These are phyloP conservation scores for Protosalanx chinensis DNA, from an alignment of 2,797 vertebrate species.

Conservation along the genomic window DNA sequence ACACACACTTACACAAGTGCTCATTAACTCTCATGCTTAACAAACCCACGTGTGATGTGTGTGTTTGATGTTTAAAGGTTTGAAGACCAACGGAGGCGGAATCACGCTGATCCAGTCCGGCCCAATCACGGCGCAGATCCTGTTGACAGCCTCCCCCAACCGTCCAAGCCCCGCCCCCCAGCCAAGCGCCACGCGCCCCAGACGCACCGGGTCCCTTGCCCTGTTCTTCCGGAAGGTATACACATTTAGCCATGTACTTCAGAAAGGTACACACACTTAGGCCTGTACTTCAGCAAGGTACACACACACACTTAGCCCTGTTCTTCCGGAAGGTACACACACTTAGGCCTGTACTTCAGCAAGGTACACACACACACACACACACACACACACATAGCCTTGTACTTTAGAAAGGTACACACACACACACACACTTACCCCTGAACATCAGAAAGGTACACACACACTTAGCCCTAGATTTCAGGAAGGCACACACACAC, in stretches of 20 bases:
- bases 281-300: conserved; percentile 92
- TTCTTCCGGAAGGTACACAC: conserved; percentile 77
- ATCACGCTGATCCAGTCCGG: conserved; percentile 10
- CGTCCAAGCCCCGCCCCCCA: neutral
- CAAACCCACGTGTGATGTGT: neutral
- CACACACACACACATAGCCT: conserved; percentile 66
- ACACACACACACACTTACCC: conserved; percentile 67
- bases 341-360: conserved; percentile 86
- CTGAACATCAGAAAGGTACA: conserved; percentile 82
- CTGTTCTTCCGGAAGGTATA: conserved; percentile 13
- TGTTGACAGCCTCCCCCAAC: conserved; percentile 8
- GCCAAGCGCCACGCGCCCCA: neutral
- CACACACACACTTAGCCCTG: conserved; percentile 70
- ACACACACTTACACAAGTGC: neutral
- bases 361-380: neutral
- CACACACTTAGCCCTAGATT: conserved; percentile 78
- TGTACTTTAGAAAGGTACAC: conserved; percentile 89
- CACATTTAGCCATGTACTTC: neutral
- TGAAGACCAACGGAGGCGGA: conserved; percentile 2
- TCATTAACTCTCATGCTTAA: neutral
- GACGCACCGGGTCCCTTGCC: conserved; percentile 10
- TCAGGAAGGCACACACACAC: conserved; percentile 62
- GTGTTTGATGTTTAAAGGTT: neutral
- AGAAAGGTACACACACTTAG: conserved; percentile 56
- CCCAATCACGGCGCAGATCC: conserved; percentile 7